Base-by-base conservation (phyloP, 2,113 vertebrate genomes). In the Morone chrysops region DNA sequence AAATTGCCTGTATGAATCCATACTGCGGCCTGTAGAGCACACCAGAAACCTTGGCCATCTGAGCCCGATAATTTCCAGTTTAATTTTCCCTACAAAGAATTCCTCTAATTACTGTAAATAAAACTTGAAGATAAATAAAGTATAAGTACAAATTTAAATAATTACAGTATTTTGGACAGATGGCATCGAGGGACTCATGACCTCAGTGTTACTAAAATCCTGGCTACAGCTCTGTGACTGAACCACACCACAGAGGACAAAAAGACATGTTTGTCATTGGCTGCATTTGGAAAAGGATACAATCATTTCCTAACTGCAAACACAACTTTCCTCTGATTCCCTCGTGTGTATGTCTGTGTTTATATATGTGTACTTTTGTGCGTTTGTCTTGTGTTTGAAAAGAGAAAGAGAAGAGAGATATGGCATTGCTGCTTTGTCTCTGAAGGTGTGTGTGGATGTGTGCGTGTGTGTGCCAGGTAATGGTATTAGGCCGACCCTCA, bases 381-480 rank as follows among this genome's bases (percentile, higher is more conserved):
- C 25, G 8, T 54, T 41, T 41, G 36, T 70, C 9, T 57, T 2
- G 20, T 41, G 18, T 73, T 45, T 31, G 31, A 47, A 7, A 12
- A 5, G 40, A 31, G 18, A 22, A 18, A 50, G 67, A 38, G 5
- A 38, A 57, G 53, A 43, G 36, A 25, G 47, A 2, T 2, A 45
- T n/a, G 17, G 31, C 67, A n/a, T 22, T 60, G 25, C 6, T 16
- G 16, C 14, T 36, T 60, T 16, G 13, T 59, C 11, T 40, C 53
- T 48, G 47, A 16, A 48, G 14, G 22, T 43, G 6, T 57, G 14
- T 57, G 50, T 7, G 11, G n/a, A n/a, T 48, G 41, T 25, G 53
- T 50, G 43, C 40, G 41, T 57, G 53, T 54, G 22, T 47, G 11
- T 59, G n/a, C 38, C 13, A 62, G 47, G 63, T 80, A 71, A 53